Conservation (phyloP, 2,113 vertebrate genomes). For the Thalassoma bifasciatum region DNA sequence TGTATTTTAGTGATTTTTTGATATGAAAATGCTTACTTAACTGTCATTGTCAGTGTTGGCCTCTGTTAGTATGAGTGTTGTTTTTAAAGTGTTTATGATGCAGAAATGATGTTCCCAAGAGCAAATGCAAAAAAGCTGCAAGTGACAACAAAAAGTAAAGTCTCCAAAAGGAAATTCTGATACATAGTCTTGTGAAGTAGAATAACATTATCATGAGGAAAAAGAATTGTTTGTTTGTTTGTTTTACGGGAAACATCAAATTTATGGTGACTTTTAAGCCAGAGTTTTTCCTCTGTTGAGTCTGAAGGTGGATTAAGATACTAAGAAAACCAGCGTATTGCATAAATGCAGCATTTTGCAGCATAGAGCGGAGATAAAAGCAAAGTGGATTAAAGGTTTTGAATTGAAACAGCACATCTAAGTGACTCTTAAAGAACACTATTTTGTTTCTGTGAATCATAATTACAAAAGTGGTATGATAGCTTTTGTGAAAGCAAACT, state of each 20-base stretch:
- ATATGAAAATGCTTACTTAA: conserved; percentile 32
- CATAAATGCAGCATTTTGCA: conserved; percentile 47
- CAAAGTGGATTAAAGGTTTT: conserved; percentile 50
- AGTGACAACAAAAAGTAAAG: neutral
- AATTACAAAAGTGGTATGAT: conserved; percentile 53
- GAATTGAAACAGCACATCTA: conserved; percentile 36
- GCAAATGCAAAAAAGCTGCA: neutral
- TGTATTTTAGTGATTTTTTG: conserved; percentile 17
- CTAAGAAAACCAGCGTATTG: conserved; percentile 28
- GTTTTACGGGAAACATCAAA: neutral
- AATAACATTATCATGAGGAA: conserved; percentile 28
- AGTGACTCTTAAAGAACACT: conserved; percentile 34
- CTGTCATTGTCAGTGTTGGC: conserved; percentile 13
- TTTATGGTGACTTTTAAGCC: neutral
- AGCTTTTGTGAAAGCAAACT: conserved; percentile 52
- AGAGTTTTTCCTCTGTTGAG: neutral
- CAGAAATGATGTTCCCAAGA: neutral
- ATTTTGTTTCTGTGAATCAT: conserved; percentile 49
- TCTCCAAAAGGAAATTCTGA: neutral
- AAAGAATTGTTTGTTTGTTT: neutral
- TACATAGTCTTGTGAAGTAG: neutral
- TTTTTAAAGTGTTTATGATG: neutral
- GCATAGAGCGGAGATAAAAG: conserved; percentile 46
- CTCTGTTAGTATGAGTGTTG: conserved; percentile 9
- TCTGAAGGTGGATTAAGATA: conserved; percentile 31